Base-by-base conservation (phyloP, 2,888 invertebrate species). In the Horisme vitalbata region DNA sequence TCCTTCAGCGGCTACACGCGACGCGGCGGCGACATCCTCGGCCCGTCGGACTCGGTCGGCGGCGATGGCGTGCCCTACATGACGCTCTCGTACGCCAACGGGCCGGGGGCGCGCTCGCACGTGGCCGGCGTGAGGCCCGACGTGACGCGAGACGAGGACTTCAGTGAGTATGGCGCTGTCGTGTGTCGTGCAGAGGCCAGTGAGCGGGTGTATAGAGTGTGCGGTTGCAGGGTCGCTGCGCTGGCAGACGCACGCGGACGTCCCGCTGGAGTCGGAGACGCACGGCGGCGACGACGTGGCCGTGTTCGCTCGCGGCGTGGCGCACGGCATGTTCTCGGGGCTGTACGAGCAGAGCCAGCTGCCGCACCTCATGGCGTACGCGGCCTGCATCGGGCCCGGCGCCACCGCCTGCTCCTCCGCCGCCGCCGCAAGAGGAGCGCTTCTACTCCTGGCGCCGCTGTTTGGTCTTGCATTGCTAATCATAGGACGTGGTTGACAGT, bases 231-330 rank as follows among this genome's bases (percentile, higher is more conserved):
- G 64, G 2, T 10, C 31, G 0, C 2, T 47, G 9, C 37, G 50
- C 2, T 83, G 82, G 82, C 53, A 43, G 1, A 34, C 73, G 2
- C 83, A 82, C 57, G 83, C 91, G 0, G 88, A 92, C 0, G 87
- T 90, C 1, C 94, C 93, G 0, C 72, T 92, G 31, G 60, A 58
- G 0, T 81, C 84, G 31, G 94, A 94, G 69, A 94, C 94, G 6
- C 95, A 95, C 75, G 94, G 94, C 2, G 94, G 94, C 0, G 95
- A 96, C 59, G 96, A 96, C 85, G 95, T 96, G 13, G 91, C 91
- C 0, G 93, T 96, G 31, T 95, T 92, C 79, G 93, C 93, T 57
- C 76, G 78, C 30, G 96, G 93, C 35, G 95, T 94, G 3, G 93
- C 93, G 87, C 91, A 95, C 27, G 93, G 93, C 72, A 83, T 96